These are phyloP conservation scores for Karalla daura DNA, from an alignment of 2,797 vertebrate genomes.

Conservation along the genomic window DNA sequence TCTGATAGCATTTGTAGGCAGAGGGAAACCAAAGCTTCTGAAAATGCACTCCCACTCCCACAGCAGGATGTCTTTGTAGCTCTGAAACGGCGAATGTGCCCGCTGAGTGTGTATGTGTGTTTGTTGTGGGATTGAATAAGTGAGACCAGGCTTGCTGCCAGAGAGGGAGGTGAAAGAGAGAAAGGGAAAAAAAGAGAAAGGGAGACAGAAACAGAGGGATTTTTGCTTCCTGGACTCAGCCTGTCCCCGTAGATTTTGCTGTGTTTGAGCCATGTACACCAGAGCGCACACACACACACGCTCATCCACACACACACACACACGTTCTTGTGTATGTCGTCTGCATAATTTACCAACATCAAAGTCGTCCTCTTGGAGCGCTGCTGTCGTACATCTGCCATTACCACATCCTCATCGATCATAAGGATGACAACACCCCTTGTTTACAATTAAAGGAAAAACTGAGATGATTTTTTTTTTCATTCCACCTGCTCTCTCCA, in stretches of 20 bases:
- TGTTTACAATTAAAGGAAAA: conserved; percentile 51
- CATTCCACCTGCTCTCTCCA: conserved; percentile 18
- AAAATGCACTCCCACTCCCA: conserved; percentile 72
- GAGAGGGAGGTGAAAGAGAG: conserved; percentile 53
- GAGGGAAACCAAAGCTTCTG: conserved; percentile 66
- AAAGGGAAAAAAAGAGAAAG: conserved; percentile 51
- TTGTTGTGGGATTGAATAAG: conserved; percentile 74
- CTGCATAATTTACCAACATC: conserved; percentile 47
- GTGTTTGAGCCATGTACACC: conserved; percentile 12
- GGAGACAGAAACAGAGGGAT: conserved; percentile 44
- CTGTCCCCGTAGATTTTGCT: conserved; percentile 51
- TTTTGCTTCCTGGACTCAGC: conserved; percentile 62
- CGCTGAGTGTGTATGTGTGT: conserved; percentile 56
- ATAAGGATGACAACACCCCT: conserved; percentile 48
- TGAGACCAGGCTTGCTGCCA: conserved; percentile 70
- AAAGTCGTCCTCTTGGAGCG: conserved; percentile 47
- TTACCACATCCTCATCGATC: conserved; percentile 57
- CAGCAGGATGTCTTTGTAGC: conserved; percentile 75
- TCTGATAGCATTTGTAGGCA: conserved; percentile 61
- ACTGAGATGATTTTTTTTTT: conserved; percentile 8
- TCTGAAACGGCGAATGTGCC: conserved; percentile 62
- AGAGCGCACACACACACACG: background rate
- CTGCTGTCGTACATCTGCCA: conserved; percentile 38
- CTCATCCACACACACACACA: too few relatives aligned
- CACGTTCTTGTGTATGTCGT: too few relatives aligned